Percentiles rank a stretch among this genome's conserved stretches.
Conservation (phyloP, 2,888 invertebrate species). For the Tolmerus cingulatus region DNA sequence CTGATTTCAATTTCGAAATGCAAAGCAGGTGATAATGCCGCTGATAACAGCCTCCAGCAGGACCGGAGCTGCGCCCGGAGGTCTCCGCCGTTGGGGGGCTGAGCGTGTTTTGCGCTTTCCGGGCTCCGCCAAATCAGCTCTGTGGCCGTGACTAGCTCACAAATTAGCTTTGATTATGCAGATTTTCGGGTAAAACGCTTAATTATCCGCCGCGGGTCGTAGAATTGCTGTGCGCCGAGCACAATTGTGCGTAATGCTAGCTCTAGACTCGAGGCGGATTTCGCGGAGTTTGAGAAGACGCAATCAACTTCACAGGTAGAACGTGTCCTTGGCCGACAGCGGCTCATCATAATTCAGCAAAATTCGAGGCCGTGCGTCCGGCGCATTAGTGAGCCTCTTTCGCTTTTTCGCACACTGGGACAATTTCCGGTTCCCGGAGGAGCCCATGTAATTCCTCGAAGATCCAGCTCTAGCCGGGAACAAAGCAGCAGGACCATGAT, state of each 20-base stretch:
- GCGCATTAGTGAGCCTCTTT: background rate
- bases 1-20: background rate
- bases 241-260: background rate
- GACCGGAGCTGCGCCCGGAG: background rate
- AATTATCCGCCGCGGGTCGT: background rate
- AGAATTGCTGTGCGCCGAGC: background rate
- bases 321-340: background rate
- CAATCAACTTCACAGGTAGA: background rate
- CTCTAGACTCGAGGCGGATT: background rate
- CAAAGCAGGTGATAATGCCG: background rate
- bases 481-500: background rate
- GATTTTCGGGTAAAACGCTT: background rate
- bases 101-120: background rate
- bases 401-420: background rate
- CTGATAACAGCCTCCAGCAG: background rate
- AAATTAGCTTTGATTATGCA: background rate
- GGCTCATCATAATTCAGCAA: background rate
- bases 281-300: background rate
- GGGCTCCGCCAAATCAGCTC: background rate
- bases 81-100: background rate
- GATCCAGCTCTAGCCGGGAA: background rate
- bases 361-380: background rate
- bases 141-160: background rate
- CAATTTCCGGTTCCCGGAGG: background rate
- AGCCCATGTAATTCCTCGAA: background rate